Evolutionary conservation across 2,797 vertebrate species (phyloP).

Genomic region (Pseudomugil tenellus): DNA sequence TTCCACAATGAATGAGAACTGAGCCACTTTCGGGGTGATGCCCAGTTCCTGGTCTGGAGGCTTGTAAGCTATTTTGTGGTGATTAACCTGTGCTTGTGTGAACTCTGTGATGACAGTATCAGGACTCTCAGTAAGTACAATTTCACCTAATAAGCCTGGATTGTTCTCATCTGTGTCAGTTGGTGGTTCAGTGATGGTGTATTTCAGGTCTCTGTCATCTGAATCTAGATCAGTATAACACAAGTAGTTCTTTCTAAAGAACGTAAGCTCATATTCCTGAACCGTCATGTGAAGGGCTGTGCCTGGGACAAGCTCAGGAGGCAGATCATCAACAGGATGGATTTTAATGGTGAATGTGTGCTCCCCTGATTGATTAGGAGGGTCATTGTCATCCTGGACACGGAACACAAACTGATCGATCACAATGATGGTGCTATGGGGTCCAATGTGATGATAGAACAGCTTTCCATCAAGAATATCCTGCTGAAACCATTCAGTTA

Average conservation of each 20-base stretch:
- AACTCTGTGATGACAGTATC: slow-evolving; percentile 81
- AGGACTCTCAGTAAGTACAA: slow-evolving; percentile 86
- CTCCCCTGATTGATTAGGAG: slow-evolving; percentile 87
- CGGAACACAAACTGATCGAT: slow-evolving; percentile 83
- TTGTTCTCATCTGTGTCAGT: slow-evolving; percentile 88
- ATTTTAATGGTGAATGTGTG: slow-evolving; percentile 85
- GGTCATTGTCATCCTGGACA: slow-evolving; percentile 90
- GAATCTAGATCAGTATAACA: slow-evolving; percentile 87
- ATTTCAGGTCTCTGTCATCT: slow-evolving; percentile 89
- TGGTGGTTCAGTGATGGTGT: slow-evolving; percentile 83
- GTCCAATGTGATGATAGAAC: slow-evolving; percentile 86
- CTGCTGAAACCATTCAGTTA: slow-evolving; percentile 89
- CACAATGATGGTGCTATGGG: slow-evolving; percentile 81
- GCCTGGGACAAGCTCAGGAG: slow-evolving; percentile 83
- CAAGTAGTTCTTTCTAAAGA: slow-evolving; percentile 84
- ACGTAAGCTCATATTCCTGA: slow-evolving; percentile 87
- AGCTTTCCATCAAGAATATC: slow-evolving; percentile 90
- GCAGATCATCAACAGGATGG: slow-evolving; percentile 84
- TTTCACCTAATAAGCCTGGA: slow-evolving; percentile 80
- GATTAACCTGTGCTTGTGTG: slow-evolving; percentile 90
- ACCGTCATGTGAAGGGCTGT: slow-evolving; percentile 89
- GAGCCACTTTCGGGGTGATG: slow-evolving; percentile 85
- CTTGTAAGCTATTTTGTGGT: slow-evolving; percentile 89
- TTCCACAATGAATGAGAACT: slow-evolving; percentile 88
- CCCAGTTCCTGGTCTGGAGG: slow-evolving; percentile 88